Percentiles rank a stretch among this genome's conserved stretches.
phyloP scores from a whole-genome alignment of 2,888 invertebrate species.

The Malacosoma neustria region DNA sequence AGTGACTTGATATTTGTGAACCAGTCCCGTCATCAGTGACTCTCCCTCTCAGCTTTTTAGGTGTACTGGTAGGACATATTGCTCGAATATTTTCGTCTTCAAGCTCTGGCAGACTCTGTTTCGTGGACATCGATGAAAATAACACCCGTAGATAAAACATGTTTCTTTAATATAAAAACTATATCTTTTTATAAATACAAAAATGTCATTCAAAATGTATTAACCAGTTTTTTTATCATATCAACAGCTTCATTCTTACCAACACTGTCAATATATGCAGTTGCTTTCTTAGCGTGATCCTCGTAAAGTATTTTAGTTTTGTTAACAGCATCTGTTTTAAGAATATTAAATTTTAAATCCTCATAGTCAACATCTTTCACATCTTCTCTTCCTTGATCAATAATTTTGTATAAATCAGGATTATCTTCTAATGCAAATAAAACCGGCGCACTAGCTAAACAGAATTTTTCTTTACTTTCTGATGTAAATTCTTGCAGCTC shows the following conservation, averaged over 20 bases:
- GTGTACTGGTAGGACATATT: too few species aligned
- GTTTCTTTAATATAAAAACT: too few species aligned
- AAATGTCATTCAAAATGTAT: conserved; percentile 43
- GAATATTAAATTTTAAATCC: conserved; percentile 66
- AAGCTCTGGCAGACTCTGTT: too few species aligned
- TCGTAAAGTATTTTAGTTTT: conserved; percentile 54
- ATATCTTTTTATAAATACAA: too few species aligned
- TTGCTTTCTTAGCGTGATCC: conserved; percentile 56
- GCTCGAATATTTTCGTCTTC: too few species aligned
- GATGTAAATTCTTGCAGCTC: conserved; percentile 61
- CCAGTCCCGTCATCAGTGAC: too few species aligned
- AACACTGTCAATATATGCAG: conserved; percentile 46
- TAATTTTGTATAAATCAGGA: conserved; percentile 77
- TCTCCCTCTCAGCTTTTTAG: too few species aligned
- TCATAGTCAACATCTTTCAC: conserved; percentile 81
- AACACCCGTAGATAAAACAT: too few species aligned
- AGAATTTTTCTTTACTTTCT: conserved; percentile 80
- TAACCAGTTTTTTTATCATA: conserved; percentile 62
- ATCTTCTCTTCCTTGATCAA: conserved; percentile 78
- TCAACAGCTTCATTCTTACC: conserved; percentile 58
- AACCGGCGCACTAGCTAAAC: conserved; percentile 87
- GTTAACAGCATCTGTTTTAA: conserved; percentile 59
- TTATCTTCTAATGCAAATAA: conserved; percentile 88
- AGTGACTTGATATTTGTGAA: too few species aligned
- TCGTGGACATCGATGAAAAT: too few species aligned